Evolutionary conservation across 2,797 vertebrate species (phyloP).

Genomic region (Semaprochilodus insignis): DNA sequence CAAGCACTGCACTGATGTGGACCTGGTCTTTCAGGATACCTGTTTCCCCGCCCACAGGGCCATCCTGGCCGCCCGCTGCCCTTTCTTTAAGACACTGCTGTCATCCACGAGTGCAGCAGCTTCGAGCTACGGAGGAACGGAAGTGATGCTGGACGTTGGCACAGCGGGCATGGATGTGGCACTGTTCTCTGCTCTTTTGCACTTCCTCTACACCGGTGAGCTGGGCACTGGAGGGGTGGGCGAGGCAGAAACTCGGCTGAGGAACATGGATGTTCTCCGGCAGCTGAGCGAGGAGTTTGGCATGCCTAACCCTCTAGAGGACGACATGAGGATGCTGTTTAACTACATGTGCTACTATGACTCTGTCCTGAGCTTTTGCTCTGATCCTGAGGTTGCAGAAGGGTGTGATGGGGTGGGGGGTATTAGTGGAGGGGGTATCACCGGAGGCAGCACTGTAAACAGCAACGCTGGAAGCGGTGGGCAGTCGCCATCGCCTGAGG

Average conservation of each 20-base stretch:
- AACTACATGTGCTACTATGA: slow-evolving; percentile 98
- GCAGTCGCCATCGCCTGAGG: slow-evolving; percentile 75
- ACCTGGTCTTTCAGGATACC: slow-evolving; percentile 98
- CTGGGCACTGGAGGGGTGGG: slow-evolving; percentile 74
- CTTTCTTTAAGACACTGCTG: slow-evolving; percentile 95
- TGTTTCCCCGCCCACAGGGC: slow-evolving; percentile 98
- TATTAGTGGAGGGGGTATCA: slow-evolving; percentile 68
- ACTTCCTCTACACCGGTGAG: slow-evolving; percentile 97
- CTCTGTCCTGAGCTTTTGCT: slow-evolving; percentile 96
- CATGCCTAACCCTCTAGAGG: slow-evolving; percentile 95
- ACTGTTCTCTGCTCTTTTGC: slow-evolving; percentile 96
- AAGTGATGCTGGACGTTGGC: slow-evolving; percentile 96
- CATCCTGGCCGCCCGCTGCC: slow-evolving; percentile 93
- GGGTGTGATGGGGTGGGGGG: slow-evolving; percentile 82
- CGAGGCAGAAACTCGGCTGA: slow-evolving; percentile 90
- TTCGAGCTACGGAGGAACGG: slow-evolving; percentile 89
- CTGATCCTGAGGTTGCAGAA: slow-evolving; percentile 93
- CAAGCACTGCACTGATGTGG: slow-evolving; percentile 98
- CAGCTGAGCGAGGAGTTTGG: slow-evolving; percentile 98
- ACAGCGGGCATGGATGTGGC: slow-evolving; percentile 97
- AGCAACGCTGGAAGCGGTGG: slow-evolving; percentile 65
- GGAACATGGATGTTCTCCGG: slow-evolving; percentile 94
- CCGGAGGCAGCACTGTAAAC: slow-evolving; percentile 68
- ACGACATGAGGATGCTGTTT: slow-evolving; percentile 93
- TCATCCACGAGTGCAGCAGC: slow-evolving; percentile 79